A percentile compares a stretch with the other conserved stretches of the same genome.
Conservation (phyloP, 2,888 invertebrate species). For the Alloscopus bannaensis region DNA sequence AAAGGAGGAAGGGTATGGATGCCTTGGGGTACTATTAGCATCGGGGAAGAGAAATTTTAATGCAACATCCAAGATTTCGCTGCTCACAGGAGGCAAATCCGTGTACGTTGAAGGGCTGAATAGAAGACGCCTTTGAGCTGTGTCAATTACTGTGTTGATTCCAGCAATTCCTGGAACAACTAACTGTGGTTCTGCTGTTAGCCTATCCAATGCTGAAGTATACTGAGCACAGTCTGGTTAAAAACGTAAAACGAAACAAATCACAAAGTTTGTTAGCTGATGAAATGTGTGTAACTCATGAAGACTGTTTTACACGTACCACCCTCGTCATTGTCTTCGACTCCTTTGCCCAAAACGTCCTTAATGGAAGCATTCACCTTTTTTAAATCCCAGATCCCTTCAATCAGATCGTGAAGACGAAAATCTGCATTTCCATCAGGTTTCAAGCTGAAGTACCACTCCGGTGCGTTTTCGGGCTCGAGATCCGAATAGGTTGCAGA, state of each 20-base stretch:
- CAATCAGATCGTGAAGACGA: constrained; percentile 85
- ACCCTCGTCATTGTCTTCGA: constrained; percentile 70
- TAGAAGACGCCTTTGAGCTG: constrained; percentile 63
- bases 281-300: background rate
- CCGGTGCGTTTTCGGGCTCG: constrained; percentile 85
- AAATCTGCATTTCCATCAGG: constrained; percentile 78
- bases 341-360: constrained; percentile 79
- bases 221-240: constrained; percentile 73
- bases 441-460: constrained; percentile 80
- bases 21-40: constrained; percentile 79
- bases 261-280: background rate
- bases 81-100: constrained; percentile 85
- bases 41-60: constrained; percentile 92
- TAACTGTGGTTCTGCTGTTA: constrained; percentile 73
- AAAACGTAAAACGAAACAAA: constrained; percentile 73
- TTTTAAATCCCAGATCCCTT: constrained; percentile 83
- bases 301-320: background rate
- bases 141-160: constrained; percentile 65
- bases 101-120: constrained; percentile 71
- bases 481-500: constrained; percentile 91
- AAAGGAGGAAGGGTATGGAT: constrained; percentile 75
- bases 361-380: constrained; percentile 75
- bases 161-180: constrained; percentile 68
- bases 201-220: constrained; percentile 75
- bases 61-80: constrained; percentile 85